phyloP scores from a whole-genome alignment of 2,797 vertebrate species.

The Coilia nasus region DNA sequence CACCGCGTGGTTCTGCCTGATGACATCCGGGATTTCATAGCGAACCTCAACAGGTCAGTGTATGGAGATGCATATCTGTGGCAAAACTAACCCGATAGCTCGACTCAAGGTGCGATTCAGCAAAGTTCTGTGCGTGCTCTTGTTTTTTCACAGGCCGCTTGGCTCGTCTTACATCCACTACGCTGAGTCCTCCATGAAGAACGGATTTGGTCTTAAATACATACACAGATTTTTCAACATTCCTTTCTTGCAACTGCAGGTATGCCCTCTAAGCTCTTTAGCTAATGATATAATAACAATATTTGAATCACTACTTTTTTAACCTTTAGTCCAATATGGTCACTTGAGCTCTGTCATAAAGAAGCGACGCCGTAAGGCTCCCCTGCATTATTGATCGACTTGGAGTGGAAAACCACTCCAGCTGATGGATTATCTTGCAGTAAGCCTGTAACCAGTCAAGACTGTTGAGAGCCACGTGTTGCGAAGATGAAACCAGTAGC shows the following conservation, averaged over 20 bases:
- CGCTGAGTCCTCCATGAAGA: slow-evolving; percentile 98
- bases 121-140: neutral
- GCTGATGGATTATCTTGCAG: neutral
- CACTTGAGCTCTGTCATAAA: slow-evolving; percentile 5
- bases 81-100: neutral
- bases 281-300: neutral
- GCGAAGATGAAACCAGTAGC: slow-evolving; percentile 6
- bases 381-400: slow-evolving; percentile 3
- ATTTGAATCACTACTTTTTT: neutral
- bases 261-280: slow-evolving; percentile 56
- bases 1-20: slow-evolving; percentile 92
- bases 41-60: slow-evolving; percentile 86
- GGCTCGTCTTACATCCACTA: slow-evolving; percentile 97
- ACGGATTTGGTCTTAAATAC: slow-evolving; percentile 96
- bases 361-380: neutral
- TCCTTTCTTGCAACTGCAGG: slow-evolving; percentile 97
- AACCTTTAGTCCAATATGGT: neutral
- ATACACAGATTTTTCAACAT: slow-evolving; percentile 98
- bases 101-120: neutral
- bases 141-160: slow-evolving; percentile 78
- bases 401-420: slow-evolving; percentile 3
- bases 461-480: neutral
- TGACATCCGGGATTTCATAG: slow-evolving; percentile 89
- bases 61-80: neutral
- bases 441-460: slow-evolving; percentile 2